Evolutionary conservation across 2,113 vertebrate genomes (phyloP), one percentile per base, ranked within the genome.

Genomic region (Oenanthe oenanthe): DNA sequence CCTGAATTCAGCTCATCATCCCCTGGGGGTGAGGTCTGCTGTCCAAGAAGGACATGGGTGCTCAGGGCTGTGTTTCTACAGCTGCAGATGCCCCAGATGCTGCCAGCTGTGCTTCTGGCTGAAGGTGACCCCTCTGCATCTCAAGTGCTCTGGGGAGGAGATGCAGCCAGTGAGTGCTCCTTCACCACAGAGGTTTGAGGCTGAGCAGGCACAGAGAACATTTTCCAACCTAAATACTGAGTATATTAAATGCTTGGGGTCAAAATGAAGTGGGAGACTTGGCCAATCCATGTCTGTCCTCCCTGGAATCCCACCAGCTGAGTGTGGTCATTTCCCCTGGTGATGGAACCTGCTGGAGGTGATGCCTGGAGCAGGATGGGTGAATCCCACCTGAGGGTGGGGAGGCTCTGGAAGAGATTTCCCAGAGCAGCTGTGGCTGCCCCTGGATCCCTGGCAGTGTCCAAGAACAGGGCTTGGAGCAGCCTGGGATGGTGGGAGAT

Each of bases 261-360:
- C 2, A 0, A 53, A 88, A 70, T 0, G 0, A 4, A 3, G 19
- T 5, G 25, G 20, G 21, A 38, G 1, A 7, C 18, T 17, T 0
- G 0, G 29, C 4, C 18, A 25, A 61, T 14, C 50, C 24, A 34
- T 22, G 8, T 6, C 31, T 3, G 2, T 17, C 1, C 2, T 14
- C 57, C 10, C 10, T 6, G 56, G 21, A n/a, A 50, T 32, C 54
- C 21, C 3, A 1, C 4, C 8, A n/a, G 9, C 24, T 40, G 22
- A 60, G 28, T 0, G 3, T 7, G 31, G 38, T 25, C 19, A 28
- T 36, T 7, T 34, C 4, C 13, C 18, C 24, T 6, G 21, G 19
- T 13, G 11, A n/a, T 7, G 34, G 63, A 73, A 17, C 6, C 42
- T 36, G 5, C 40, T 48, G 56, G 26, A 68, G 54, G 21, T 36